Conservation (phyloP, 2,797 vertebrate genomes). For the Ciconia nigra region DNA sequence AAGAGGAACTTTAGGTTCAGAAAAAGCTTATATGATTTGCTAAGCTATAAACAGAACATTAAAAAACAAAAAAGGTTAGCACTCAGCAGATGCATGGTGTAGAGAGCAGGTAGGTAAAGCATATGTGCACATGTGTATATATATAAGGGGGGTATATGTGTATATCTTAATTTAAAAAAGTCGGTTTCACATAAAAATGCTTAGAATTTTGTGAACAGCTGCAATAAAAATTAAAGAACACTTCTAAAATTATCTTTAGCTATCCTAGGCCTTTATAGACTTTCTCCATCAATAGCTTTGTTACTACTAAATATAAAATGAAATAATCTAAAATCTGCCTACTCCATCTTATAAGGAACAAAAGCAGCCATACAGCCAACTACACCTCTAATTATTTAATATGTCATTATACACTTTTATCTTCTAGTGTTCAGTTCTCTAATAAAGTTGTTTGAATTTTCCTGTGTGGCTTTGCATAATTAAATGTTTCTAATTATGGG, state of each 20-base stretch:
- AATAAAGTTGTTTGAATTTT: not conserved
- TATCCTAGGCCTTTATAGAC: not conserved
- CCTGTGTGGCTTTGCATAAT: not conserved
- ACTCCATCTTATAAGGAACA: not conserved
- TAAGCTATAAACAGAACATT: not conserved
- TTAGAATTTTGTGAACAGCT: not conserved
- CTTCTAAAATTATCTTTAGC: not conserved
- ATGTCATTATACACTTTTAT: not conserved
- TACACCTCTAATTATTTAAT: not conserved
- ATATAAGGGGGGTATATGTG: rapidly evolving
- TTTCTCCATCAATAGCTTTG: not conserved
- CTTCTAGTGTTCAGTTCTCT: not conserved
- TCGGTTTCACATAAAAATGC: not conserved
- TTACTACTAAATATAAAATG: not conserved
- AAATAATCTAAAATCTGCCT: not conserved
- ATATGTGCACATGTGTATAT: not conserved
- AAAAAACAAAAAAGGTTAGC: not conserved
- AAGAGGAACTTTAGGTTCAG: not conserved
- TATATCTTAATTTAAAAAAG: not conserved
- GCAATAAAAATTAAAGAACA: not conserved
- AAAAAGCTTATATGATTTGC: not conserved
- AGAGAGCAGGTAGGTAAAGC: not conserved
- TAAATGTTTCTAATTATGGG: not conserved
- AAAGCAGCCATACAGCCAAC: not conserved
- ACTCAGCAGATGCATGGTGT: not conserved